Evolutionary conservation across 2,888 invertebrate species (phyloP).

Genomic region (Cepaea hortensis): DNA sequence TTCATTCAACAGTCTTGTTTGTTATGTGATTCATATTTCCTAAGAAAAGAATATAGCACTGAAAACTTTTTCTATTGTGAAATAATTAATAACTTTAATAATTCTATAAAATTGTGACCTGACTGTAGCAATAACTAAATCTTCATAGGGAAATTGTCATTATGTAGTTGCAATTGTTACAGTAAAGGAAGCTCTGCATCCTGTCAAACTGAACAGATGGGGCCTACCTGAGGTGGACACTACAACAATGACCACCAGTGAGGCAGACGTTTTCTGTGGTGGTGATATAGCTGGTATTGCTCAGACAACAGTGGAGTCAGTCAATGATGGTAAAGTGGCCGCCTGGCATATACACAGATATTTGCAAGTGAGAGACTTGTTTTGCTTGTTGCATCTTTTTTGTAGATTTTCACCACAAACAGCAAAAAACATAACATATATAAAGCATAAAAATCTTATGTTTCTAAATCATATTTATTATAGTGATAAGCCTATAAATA

Average conservation of each 20-base stretch:
- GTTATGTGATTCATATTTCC: too few species aligned
- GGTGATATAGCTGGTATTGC: constrained; percentile 96
- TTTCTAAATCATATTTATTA: too few species aligned
- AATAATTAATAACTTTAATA: too few species aligned
- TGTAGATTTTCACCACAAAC: background rate
- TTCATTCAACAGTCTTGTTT: too few species aligned
- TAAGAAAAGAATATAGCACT: too few species aligned
- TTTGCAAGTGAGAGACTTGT: constrained; percentile 83
- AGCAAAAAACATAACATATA: background rate
- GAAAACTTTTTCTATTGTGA: too few species aligned
- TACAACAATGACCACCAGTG: constrained; percentile 86
- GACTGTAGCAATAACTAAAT: too few species aligned
- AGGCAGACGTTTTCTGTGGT: constrained; percentile 90
- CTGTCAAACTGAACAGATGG: constrained; percentile 86
- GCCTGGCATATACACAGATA: constrained; percentile 96
- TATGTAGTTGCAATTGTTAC: constrained; percentile 25
- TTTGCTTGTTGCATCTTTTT: background rate
- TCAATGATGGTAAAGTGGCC: constrained; percentile 98
- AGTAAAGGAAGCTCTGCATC: constrained; percentile 83
- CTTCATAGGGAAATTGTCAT: too few species aligned
- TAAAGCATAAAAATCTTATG: background rate
- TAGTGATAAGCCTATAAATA: too few species aligned
- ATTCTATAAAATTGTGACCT: too few species aligned
- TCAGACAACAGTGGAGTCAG: constrained; percentile 98
- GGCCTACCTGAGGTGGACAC: constrained; percentile 88